Evolutionary conservation across 2,797 vertebrate genomes (phyloP).

Genomic region (Coregonus ussuriensis): DNA sequence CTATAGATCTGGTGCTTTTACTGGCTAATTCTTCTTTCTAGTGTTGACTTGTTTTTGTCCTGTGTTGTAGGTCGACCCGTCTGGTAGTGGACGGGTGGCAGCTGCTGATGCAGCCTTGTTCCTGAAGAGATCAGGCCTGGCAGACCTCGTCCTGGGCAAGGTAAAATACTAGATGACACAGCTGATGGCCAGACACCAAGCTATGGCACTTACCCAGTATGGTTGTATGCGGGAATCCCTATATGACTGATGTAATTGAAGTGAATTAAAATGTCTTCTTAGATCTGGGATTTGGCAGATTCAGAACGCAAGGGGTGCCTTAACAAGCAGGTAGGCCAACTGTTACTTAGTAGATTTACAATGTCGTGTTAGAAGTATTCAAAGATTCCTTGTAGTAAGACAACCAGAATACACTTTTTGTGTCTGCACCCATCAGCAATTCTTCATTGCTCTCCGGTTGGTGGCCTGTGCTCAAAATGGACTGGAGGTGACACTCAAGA

Average conservation of each 20-base stretch:
- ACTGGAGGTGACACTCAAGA: slow-evolving; percentile 90
- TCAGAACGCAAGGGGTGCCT: slow-evolving; percentile 92
- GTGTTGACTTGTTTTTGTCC: slow-evolving; percentile 1
- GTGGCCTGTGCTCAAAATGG: slow-evolving; percentile 98
- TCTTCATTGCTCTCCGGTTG: slow-evolving; percentile 92
- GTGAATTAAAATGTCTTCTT: slow-evolving; percentile 45
- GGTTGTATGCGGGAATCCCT: background rate
- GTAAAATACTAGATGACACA: slow-evolving; percentile 63
- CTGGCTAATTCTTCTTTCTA: background rate
- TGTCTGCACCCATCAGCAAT: slow-evolving; percentile 81
- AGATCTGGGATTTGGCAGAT: slow-evolving; percentile 99
- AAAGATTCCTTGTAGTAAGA: background rate
- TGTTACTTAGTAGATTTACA: background rate
- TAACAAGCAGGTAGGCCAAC: slow-evolving; percentile 89
- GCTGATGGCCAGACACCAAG: background rate
- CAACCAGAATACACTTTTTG: background rate
- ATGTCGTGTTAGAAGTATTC: background rate
- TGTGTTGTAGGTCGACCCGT: slow-evolving; percentile 84
- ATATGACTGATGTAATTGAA: background rate
- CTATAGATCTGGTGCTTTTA: background rate
- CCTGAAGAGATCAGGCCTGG: slow-evolving; percentile 93
- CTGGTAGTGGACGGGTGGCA: slow-evolving; percentile 86
- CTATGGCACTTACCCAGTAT: background rate
- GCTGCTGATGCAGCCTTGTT: slow-evolving; percentile 94
- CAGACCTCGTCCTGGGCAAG: slow-evolving; percentile 94